phyloP scores from a whole-genome alignment of 2,888 invertebrate genomes.

The Drosophila paramelanica region DNA sequence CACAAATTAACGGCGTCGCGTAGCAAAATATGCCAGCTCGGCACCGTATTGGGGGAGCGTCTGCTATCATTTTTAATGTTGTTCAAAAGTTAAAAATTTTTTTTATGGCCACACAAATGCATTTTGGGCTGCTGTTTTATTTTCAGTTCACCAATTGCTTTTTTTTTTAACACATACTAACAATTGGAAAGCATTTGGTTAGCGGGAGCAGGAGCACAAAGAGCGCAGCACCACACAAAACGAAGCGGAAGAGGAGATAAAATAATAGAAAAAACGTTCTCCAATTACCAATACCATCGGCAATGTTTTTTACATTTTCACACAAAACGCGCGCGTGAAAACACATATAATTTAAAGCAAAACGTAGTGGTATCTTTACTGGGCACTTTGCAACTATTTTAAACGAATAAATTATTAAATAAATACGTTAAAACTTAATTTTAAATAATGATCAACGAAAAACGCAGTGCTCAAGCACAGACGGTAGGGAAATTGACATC shows the following conservation, averaged over 20 bases:
- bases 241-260: slow-evolving; percentile 80
- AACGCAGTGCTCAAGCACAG: slow-evolving; percentile 76
- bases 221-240: slow-evolving; percentile 68
- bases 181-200: slow-evolving; percentile 34
- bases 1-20: slow-evolving; percentile 70
- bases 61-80: slow-evolving; percentile 74
- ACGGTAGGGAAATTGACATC: slow-evolving; percentile 61
- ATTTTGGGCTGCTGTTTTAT: slow-evolving; percentile 15
- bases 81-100: slow-evolving; percentile 44
- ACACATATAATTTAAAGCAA: slow-evolving; percentile 37
- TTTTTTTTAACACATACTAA: slow-evolving; percentile 44
- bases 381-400: slow-evolving; percentile 63
- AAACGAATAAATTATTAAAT: slow-evolving; percentile 76
- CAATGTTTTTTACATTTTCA: slow-evolving; percentile 75
- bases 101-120: slow-evolving; percentile 14
- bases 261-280: slow-evolving; percentile 82
- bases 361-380: slow-evolving; percentile 39
- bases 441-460: slow-evolving; percentile 82
- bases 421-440: slow-evolving; percentile 75
- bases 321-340: slow-evolving; percentile 51
- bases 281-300: slow-evolving; percentile 82
- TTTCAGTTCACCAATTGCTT: slow-evolving; percentile 12
- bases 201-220: slow-evolving; percentile 65
- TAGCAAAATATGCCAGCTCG: slow-evolving; percentile 79
- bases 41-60: slow-evolving; percentile 75